Evolutionary conservation across 2,888 invertebrate genomes (phyloP).

Genomic region (Tanaodytes sp.): DNA sequence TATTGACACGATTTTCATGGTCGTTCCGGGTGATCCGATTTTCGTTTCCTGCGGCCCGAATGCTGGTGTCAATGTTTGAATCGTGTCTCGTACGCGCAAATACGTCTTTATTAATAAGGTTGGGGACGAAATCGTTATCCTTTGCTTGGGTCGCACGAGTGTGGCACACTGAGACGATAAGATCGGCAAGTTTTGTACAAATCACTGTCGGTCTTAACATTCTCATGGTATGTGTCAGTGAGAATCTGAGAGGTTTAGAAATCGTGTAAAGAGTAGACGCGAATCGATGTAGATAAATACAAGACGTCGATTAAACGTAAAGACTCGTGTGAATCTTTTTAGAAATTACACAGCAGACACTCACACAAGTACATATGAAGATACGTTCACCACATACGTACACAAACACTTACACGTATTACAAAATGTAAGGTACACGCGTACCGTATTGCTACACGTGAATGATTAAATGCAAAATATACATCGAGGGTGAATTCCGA

Average conservation of each 20-base stretch:
- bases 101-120: too few relatives aligned
- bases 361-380: slow-evolving; percentile 18
- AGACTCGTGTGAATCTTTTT: slow-evolving; percentile 58
- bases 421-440: neutral
- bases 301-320: slow-evolving; percentile 55
- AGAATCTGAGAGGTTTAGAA: slow-evolving; percentile 43
- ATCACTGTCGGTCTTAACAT: too few relatives aligned
- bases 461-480: slow-evolving; percentile 27
- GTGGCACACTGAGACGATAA: too few relatives aligned
- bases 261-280: slow-evolving; percentile 63
- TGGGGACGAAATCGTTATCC: too few relatives aligned
- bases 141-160: too few relatives aligned
- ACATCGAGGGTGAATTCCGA: slow-evolving; percentile 25
- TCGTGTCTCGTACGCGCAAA: too few relatives aligned
- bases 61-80: too few relatives aligned
- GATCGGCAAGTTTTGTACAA: too few relatives aligned
- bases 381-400: neutral
- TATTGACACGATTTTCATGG: too few relatives aligned
- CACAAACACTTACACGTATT: neutral
- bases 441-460: slow-evolving; percentile 26
- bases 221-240: slow-evolving; percentile 42
- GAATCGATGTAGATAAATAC: slow-evolving; percentile 67
- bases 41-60: too few relatives aligned
- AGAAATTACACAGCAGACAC: slow-evolving; percentile 48
- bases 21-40: too few relatives aligned